phyloP scores from a whole-genome alignment of 2,888 invertebrate genomes.

The Alloplasta piceator region DNA sequence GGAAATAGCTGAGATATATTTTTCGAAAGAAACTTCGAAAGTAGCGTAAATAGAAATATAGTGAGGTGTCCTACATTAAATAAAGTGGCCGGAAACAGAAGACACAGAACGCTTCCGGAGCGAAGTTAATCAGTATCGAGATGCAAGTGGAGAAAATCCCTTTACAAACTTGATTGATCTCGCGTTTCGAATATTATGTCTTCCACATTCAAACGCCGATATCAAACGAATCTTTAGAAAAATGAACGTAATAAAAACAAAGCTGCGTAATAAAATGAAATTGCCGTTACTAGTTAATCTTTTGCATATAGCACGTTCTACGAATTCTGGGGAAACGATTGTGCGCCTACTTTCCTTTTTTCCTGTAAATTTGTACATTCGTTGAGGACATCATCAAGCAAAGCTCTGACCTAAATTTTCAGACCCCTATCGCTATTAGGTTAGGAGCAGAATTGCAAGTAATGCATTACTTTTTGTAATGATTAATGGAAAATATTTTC shows the following conservation, averaged over 20 bases:
- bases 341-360: too few species aligned
- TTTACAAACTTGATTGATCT: constrained; percentile 1
- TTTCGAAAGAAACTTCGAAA: background rate
- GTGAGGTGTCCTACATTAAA: background rate
- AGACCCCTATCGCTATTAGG: too few species aligned
- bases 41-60: background rate
- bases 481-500: too few species aligned
- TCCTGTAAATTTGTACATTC: too few species aligned
- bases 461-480: too few species aligned
- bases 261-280: constrained; percentile 22
- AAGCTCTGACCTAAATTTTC: too few species aligned
- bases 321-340: too few species aligned
- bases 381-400: too few species aligned
- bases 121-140: constrained; percentile 6
- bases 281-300: constrained; percentile 6
- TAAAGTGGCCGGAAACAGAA: constrained; percentile 14
- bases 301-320: constrained; percentile 20
- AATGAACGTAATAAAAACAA: constrained; percentile 22
- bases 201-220: constrained; percentile 29
- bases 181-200: constrained; percentile 8
- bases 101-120: constrained; percentile 7
- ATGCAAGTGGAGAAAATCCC: constrained; percentile 11
- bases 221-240: constrained; percentile 10
- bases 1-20: background rate
- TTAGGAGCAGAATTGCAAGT: too few species aligned